Base-by-base conservation (phyloP, 2,797 vertebrate genomes). In the Enteromius argenteus region DNA sequence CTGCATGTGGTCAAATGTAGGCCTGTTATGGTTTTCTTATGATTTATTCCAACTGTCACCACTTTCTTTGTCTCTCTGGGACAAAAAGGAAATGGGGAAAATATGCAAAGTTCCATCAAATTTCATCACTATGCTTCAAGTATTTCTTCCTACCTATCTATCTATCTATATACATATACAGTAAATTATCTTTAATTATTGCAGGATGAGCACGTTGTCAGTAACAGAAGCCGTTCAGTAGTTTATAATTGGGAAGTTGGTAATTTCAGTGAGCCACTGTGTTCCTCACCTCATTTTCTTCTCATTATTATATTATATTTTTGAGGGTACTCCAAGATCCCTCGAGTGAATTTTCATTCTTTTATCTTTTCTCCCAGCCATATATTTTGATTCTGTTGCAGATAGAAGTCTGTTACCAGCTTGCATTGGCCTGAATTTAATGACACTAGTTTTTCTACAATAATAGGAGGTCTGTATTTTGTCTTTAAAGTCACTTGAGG, bases 291-390 rank as follows among this genome's bases (percentile, higher is more conserved):
- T 66, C 9, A 11, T 49, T 8, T 74, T 74, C 21, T 49, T 49
- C 56, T 64, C 5, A 72, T 74, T 49, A 53, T 39, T 39, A 9
- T 44, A 44, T 11, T 46, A 73, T 30, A 10, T 27, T 21, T 75
- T 69, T 77, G 13, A 76, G 60, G 44, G 60, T 67, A 42, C 60
- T 76, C 62, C 44, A 83, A 42, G 72, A 67, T 49, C 30, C 32
- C 19, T 27, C 69, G 2, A 79, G n/a, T 6, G 23, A 27, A 8
- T 13, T 23, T 30, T 62, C 58, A 2, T 66, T 15, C 7, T 9
- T n/a, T 35, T 21, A 44, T 42, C 53, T 77, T 58, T 3, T 76
- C 37, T 77, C 7, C 37, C 35, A 60, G 60, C 14, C 5, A n/a
- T 27, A n/a, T 15, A n/a, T 44, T 37, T 79, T 23, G 42, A 42